Base-by-base conservation (phyloP, 2,797 vertebrate genomes). In the Liparis tanakae region DNA sequence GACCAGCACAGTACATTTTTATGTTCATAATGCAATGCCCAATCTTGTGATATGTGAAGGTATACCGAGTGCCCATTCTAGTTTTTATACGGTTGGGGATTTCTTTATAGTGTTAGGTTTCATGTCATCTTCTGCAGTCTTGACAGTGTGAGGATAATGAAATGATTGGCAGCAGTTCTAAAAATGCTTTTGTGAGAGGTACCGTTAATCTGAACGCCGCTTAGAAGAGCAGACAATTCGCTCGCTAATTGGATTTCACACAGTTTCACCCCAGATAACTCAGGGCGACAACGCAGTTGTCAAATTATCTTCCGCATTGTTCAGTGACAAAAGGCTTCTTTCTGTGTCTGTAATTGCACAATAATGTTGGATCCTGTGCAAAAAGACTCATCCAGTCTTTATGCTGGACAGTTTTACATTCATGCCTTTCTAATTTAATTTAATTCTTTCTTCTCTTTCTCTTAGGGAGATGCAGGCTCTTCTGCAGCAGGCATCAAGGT, bases 401-500 rank as follows among this genome's bases (percentile, higher is more conserved):
- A 54, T 43, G 51, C 37, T 67, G 30, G 46, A 25, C 7, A 2
- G 0, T 43, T 36, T 83, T 46, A 14, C 3, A 1, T 66, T 50
- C 71, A 10, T 55, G 3, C 10, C 10, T 48, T 13, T 58, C 13
- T 76, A 17, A 72, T 39, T 58, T 30, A 25, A 43, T 17, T 17
- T 22, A 7, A 39, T 41, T 65, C 57, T 41, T 2, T 34, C 10
- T 69, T 46, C 62, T 61, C 2, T 71, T 76, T 59, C 44, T 66
- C 60, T 81, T 71, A 99, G 98, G 98, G 98, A 82, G 97, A 98
- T 73, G 94, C 97, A 1, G 98, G 98, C 63, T 99, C 97, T 1
- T 98, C 98, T 81, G 98, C 98, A 33, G 98, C 97, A 70, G 98
- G 98, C 86, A 99, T 99, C 87, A 99, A 99, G 97, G 98, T 99